These are phyloP conservation scores for Calephelis nemesis DNA, from an alignment of 1,140 invertebrate species.

Conservation along the genomic window DNA sequence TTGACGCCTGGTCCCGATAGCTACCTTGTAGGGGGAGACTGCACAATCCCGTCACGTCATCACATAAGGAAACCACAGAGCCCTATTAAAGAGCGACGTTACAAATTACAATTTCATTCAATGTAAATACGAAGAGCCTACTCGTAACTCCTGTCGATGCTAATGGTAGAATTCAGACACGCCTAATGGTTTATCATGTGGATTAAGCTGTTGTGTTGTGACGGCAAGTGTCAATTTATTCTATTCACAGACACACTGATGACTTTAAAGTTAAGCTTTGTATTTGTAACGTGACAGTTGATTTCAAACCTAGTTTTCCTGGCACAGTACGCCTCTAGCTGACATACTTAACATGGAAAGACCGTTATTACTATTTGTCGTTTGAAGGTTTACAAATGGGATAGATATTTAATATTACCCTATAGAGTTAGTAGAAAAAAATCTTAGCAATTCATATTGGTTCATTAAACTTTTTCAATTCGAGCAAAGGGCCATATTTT, in stretches of 20 bases:
- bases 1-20: slow-evolving; percentile 47
- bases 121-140: slow-evolving; percentile 62
- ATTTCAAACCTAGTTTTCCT: slow-evolving; percentile 11
- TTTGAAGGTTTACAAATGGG: background rate
- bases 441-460: no score
- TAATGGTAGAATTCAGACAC: slow-evolving; percentile 64
- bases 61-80: slow-evolving; percentile 55
- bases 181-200: slow-evolving; percentile 58
- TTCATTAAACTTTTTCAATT: no score
- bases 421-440: no score
- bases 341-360: background rate
- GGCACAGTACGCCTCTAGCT: background rate
- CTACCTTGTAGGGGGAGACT: slow-evolving; percentile 46
- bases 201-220: slow-evolving; percentile 58
- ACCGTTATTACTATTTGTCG: background rate
- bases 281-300: slow-evolving; percentile 9
- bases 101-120: slow-evolving; percentile 76
- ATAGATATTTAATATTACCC: no score
- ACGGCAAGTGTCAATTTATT: slow-evolving; percentile 50
- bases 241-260: slow-evolving; percentile 33
- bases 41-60: slow-evolving; percentile 50
- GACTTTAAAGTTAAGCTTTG: slow-evolving; percentile 19
- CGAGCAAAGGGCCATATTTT: no score
- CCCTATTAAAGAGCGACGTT: slow-evolving; percentile 55
- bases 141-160: slow-evolving; percentile 49